These are phyloP conservation scores for Gambusia affinis DNA, from an alignment of 2,113 vertebrate species.

Conservation along the genomic window DNA sequence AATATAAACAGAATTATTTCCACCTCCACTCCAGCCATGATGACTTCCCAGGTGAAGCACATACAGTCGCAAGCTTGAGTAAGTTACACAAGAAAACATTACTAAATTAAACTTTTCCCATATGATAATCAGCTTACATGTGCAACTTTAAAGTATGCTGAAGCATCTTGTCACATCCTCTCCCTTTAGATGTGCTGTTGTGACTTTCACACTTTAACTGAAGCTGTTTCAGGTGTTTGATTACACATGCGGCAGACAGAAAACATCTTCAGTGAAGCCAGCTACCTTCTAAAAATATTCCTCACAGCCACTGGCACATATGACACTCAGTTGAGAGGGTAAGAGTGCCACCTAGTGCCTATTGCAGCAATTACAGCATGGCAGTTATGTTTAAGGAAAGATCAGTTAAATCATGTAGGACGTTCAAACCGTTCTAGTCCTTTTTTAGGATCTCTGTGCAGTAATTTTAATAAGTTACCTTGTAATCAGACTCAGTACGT, in stretches of 20 bases:
- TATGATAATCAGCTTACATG: constrained; percentile 15
- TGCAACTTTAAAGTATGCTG: constrained; percentile 19
- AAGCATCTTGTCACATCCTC: constrained; percentile 43
- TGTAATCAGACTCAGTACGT: neutral
- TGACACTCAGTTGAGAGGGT: constrained; percentile 37
- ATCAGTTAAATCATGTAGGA: neutral
- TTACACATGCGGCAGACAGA: constrained; percentile 36
- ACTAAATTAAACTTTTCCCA: constrained; percentile 29
- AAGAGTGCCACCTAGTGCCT: constrained; percentile 75
- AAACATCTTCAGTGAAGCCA: constrained; percentile 35
- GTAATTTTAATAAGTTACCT: neutral
- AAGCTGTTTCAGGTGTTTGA: constrained; percentile 61
- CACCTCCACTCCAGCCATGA: constrained; percentile 15
- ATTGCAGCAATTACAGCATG: neutral
- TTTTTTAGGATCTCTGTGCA: neutral
- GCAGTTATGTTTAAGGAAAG: neutral
- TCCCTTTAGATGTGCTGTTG: constrained; percentile 19
- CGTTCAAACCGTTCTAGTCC: constrained; percentile 4
- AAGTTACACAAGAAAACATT: constrained; percentile 33
- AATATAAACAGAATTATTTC: no score
- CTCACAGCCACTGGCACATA: neutral
- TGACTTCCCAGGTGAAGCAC: constrained; percentile 7
- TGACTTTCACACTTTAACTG: constrained; percentile 42
- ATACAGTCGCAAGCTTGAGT: constrained; percentile 15
- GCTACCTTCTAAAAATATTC: constrained; percentile 21